A percentile compares a stretch with the other conserved stretches of the same genome.
phyloP scores from a whole-genome alignment of 2,113 vertebrate species.

The Xiphorhynchus elegans region DNA sequence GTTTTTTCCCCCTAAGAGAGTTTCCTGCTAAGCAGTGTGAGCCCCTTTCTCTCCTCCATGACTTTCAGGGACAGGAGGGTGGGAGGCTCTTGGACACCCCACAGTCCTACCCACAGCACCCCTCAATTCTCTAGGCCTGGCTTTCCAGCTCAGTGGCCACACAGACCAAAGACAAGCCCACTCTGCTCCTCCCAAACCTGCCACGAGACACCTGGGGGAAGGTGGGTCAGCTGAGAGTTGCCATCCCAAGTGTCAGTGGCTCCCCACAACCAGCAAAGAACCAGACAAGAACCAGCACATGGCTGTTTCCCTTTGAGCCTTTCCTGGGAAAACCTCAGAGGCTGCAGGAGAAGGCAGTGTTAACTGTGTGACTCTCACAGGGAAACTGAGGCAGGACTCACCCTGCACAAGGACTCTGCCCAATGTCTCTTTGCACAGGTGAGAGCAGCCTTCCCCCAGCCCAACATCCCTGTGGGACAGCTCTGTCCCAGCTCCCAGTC shows the following conservation, averaged over 20 bases:
- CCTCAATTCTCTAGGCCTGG: background rate
- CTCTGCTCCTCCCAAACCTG: background rate
- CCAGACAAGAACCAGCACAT: background rate
- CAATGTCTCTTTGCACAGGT: background rate
- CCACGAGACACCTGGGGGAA: background rate
- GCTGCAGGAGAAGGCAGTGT: too few species aligned
- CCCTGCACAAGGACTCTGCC: background rate
- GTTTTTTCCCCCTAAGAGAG: background rate
- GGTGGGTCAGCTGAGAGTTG: background rate
- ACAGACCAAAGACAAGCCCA: background rate
- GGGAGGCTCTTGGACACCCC: accelerated
- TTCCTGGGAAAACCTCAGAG: background rate
- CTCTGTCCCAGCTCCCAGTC: background rate
- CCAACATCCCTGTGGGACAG: background rate
- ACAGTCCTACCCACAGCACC: background rate
- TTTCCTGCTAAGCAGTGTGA: background rate
- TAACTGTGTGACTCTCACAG: background rate
- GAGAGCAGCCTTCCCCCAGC: background rate
- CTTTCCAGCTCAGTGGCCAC: background rate
- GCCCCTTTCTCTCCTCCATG: background rate
- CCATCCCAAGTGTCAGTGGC: background rate
- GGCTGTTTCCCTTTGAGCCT: accelerated
- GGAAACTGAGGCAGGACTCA: background rate
- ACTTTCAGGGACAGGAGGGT: background rate
- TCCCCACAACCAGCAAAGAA: background rate